These are phyloP conservation scores for Myodes glareolus DNA, from an alignment of 2,113 vertebrate genomes.

Conservation along the genomic window DNA sequence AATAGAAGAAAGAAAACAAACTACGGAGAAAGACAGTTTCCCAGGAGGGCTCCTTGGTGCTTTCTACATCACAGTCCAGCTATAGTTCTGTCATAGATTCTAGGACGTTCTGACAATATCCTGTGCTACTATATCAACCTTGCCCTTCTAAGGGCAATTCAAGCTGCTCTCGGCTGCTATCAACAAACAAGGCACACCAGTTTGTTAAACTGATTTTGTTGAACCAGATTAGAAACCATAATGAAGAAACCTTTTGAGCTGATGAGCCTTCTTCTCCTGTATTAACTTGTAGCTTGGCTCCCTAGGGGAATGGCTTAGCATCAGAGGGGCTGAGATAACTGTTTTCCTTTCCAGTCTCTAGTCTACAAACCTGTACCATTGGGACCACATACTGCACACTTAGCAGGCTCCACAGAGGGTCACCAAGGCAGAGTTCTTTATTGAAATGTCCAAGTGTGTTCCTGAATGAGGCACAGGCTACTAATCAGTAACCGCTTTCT, in stretches of 20 bases:
- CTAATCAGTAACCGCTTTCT: not conserved
- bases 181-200: not conserved
- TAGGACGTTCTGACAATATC: not conserved
- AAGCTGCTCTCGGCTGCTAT: not conserved
- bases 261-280: not conserved
- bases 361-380: not conserved
- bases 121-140: not conserved
- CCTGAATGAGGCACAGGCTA: not conserved
- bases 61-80: not conserved
- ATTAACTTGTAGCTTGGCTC: not conserved
- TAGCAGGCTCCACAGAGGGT: not conserved
- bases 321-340: not conserved
- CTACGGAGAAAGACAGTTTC: not conserved
- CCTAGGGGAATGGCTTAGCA: not conserved
- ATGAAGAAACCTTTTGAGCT: not conserved
- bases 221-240: not conserved
- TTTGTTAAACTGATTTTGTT: not conserved
- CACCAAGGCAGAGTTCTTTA: not conserved
- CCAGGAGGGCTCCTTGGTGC: not conserved
- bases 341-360: not conserved
- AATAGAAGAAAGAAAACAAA: not conserved
- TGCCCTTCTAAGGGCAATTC: not conserved
- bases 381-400: not conserved
- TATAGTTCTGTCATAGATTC: not conserved
- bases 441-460: not conserved